Conservation (phyloP, 2,888 invertebrate genomes). For the Lasioglossum lativentre region DNA sequence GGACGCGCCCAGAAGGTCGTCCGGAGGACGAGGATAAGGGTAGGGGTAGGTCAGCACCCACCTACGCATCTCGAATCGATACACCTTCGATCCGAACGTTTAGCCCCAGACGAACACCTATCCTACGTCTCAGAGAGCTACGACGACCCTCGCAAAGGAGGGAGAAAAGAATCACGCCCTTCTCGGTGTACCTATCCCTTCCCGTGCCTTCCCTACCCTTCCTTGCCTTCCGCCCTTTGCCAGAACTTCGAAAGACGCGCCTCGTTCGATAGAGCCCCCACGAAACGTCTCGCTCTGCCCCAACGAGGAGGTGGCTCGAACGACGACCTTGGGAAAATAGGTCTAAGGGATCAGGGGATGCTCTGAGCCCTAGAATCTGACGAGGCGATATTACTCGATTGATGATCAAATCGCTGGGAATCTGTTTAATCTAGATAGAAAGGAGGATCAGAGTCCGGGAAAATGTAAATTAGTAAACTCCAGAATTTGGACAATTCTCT, state of each 20-base stretch:
- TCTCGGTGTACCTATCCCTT: background rate
- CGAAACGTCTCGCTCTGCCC: background rate
- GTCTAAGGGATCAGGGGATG: background rate
- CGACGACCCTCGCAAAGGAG: background rate
- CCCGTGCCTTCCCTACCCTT: background rate
- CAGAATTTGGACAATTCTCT: too few relatives aligned
- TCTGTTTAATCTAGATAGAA: background rate
- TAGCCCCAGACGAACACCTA: slow-evolving; percentile 37
- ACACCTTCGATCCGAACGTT: slow-evolving; percentile 60
- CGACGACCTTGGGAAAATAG: background rate
- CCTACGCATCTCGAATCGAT: slow-evolving; percentile 78
- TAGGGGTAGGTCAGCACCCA: slow-evolving; percentile 83
- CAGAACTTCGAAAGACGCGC: background rate
- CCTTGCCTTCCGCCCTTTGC: background rate
- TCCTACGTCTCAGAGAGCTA: background rate
- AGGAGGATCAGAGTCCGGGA: background rate
- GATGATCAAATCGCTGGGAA: background rate
- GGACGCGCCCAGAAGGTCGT: slow-evolving; percentile 80
- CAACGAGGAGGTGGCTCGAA: background rate
- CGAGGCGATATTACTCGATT: background rate
- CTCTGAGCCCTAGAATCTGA: background rate
- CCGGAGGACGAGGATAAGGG: slow-evolving; percentile 74
- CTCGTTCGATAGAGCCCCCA: background rate
- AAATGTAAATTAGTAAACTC: too few relatives aligned
- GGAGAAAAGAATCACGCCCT: background rate